phyloP scores from a whole-genome alignment of 92 coral and sea anemone species.

The Diadumene lineata region DNA sequence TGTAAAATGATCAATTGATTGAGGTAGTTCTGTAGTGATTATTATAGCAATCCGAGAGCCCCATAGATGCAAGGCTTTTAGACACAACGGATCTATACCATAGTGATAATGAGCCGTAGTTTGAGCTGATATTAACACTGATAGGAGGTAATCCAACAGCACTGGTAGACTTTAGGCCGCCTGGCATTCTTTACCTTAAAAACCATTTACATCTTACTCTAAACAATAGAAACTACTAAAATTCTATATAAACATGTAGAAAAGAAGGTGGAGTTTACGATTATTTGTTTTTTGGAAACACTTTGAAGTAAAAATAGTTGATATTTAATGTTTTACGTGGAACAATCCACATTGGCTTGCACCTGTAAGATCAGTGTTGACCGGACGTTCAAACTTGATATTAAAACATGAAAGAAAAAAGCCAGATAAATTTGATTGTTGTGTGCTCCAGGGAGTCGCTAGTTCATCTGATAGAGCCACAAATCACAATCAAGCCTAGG shows the following conservation, averaged over 20 bases:
- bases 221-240: background rate
- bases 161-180: slow-evolving; percentile 28
- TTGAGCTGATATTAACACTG: slow-evolving; percentile 24
- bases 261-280: background rate
- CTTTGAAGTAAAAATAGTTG: background rate
- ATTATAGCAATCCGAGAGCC: slow-evolving; percentile 19
- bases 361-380: slow-evolving; percentile 8
- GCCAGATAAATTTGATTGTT: slow-evolving; percentile 24
- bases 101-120: slow-evolving; percentile 32
- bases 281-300: background rate
- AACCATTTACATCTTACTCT: slow-evolving; percentile 12
- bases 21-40: slow-evolving; percentile 1
- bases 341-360: background rate
- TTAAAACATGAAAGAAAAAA: slow-evolving; percentile 14
- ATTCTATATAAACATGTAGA: background rate
- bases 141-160: slow-evolving; percentile 31
- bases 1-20: background rate
- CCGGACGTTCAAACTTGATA: slow-evolving; percentile 30
- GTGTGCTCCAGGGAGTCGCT: slow-evolving; percentile 36
- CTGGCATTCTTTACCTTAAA: slow-evolving; percentile 20
- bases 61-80: slow-evolving; percentile 23
- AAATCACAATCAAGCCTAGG: slow-evolving; percentile 22
- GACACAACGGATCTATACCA: slow-evolving; percentile 29
- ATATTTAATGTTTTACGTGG: background rate
- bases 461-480: slow-evolving; percentile 29